Percentiles rank a stretch among this genome's conserved stretches.
phyloP scores from a whole-genome alignment of 1,140 invertebrate species.

The Venustaconcha ellipsiformis region DNA sequence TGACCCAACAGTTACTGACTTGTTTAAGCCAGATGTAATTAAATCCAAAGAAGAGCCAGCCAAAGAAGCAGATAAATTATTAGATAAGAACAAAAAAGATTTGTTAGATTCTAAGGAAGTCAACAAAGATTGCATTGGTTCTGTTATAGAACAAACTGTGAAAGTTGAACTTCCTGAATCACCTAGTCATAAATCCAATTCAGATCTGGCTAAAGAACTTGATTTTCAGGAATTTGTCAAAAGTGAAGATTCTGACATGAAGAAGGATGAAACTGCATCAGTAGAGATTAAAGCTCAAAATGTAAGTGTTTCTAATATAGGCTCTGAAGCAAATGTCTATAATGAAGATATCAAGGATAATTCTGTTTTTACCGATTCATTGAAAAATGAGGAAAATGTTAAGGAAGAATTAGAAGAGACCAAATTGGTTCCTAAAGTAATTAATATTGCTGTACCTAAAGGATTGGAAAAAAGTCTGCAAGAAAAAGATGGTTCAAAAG shows the following conservation, averaged over 20 bases:
- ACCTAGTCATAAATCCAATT: too few relatives aligned
- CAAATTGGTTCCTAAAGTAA: not conserved
- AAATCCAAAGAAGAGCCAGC: too few relatives aligned
- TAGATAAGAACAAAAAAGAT: too few relatives aligned
- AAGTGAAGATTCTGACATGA: not conserved
- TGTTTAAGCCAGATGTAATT: slow-evolving; percentile 27
- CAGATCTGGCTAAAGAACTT: slow-evolving; percentile 1
- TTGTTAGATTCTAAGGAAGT: too few relatives aligned
- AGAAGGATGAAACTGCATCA: not conserved
- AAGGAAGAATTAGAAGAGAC: not conserved
- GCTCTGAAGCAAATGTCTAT: not conserved
- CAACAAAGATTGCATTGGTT: too few relatives aligned
- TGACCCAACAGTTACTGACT: slow-evolving; percentile 24
- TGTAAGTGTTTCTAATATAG: slow-evolving; percentile 1
- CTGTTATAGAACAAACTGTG: too few relatives aligned
- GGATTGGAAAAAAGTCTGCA: too few relatives aligned
- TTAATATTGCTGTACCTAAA: too few relatives aligned
- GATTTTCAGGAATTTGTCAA: not conserved
- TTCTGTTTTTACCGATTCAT: not conserved
- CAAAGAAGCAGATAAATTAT: too few relatives aligned
- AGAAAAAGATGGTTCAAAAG: too few relatives aligned
- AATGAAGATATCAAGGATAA: not conserved
- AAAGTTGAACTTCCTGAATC: too few relatives aligned
- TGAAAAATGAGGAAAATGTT: not conserved
- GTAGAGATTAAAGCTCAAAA: not conserved